Evolutionary conservation across 2,797 vertebrate species (phyloP).

Genomic region (Syngnathus acus): DNA sequence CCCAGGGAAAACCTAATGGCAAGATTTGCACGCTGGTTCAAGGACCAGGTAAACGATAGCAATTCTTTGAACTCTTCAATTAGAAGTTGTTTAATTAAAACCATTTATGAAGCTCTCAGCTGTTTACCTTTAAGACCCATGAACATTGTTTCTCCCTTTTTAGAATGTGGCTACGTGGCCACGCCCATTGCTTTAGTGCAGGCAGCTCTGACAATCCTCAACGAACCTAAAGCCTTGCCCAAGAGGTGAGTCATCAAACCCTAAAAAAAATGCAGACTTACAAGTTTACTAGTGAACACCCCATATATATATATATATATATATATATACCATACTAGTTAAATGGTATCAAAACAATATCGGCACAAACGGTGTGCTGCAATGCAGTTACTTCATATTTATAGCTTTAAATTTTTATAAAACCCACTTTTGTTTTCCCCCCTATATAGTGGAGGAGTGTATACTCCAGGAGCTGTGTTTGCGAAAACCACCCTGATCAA

Average conservation of each 20-base stretch:
- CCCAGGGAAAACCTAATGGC: slow-evolving; percentile 75
- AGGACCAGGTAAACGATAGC: slow-evolving; percentile 79
- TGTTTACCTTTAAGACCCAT: background rate
- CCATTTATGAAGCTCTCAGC: background rate
- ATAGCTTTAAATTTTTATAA: background rate
- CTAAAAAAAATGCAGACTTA: background rate
- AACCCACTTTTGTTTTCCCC: background rate
- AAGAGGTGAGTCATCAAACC: slow-evolving; percentile 70
- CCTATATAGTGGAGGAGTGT: slow-evolving; percentile 84
- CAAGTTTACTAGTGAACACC: background rate
- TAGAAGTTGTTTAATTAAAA: background rate
- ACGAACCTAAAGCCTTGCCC: slow-evolving; percentile 77
- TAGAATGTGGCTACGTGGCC: slow-evolving; percentile 84
- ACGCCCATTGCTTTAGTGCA: slow-evolving; percentile 94
- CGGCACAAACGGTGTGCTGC: background rate
- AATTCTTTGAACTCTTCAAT: background rate
- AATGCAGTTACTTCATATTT: background rate
- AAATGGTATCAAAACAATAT: background rate
- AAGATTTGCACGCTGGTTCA: slow-evolving; percentile 88
- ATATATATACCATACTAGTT: background rate
- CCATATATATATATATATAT: too few species aligned
- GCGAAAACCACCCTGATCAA: slow-evolving; percentile 84
- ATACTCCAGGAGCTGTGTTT: slow-evolving; percentile 86
- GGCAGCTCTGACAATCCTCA: slow-evolving; percentile 82
- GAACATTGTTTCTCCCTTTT: slow-evolving; percentile 5